A percentile compares a stretch with the other conserved stretches of the same genome.
Conservation (phyloP, 2,113 vertebrate species). For the Callorhinus ursinus region DNA sequence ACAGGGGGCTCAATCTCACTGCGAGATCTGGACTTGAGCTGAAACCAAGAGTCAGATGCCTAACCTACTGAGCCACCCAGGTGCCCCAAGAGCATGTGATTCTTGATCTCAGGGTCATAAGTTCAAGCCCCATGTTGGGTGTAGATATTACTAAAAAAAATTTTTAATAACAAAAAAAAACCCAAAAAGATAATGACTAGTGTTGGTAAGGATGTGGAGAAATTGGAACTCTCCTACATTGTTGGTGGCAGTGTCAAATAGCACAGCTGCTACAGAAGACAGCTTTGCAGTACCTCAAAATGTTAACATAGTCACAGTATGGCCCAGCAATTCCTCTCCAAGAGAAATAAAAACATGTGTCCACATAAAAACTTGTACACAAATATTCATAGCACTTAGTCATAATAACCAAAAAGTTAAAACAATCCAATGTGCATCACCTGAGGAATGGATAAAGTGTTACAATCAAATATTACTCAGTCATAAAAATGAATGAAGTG, state of each 20-base stretch:
- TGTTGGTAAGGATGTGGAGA: not conserved
- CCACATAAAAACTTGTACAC: not conserved
- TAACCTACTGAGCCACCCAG: not conserved
- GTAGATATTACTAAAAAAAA: not conserved
- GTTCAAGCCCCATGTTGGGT: not conserved
- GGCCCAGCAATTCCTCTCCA: not conserved
- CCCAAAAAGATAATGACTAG: not conserved
- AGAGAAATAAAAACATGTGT: not conserved
- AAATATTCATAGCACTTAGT: not conserved
- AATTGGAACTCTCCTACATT: not conserved
- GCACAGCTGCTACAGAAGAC: not conserved
- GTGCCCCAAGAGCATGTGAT: not conserved
- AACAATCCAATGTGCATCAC: not conserved
- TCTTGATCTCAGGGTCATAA: not conserved
- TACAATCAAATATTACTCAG: not conserved
- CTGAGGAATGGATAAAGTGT: not conserved
- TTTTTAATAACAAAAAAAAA: not conserved
- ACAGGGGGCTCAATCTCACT: not conserved
- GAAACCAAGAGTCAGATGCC: not conserved
- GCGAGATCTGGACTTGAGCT: not conserved
- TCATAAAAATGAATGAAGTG: not conserved
- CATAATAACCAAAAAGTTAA: not conserved
- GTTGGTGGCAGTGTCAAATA: not conserved
- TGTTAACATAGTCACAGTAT: not conserved
- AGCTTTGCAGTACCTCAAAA: not conserved